Evolutionary conservation across 2,797 vertebrate species (phyloP).

Genomic region (Eulemur mongoz): DNA sequence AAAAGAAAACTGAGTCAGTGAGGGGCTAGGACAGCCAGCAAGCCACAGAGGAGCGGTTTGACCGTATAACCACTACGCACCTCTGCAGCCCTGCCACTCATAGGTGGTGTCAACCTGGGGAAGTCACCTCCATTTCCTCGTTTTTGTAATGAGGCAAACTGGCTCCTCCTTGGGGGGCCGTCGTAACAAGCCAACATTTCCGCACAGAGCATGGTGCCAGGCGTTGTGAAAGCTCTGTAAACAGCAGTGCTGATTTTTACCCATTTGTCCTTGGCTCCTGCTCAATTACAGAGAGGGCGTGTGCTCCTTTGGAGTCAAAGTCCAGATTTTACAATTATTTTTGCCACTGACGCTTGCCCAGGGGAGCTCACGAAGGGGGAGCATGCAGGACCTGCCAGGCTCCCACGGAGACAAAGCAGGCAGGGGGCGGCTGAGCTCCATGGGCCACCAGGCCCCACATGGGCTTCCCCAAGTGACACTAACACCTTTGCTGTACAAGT

Average conservation of each 20-base stretch:
- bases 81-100: not conserved
- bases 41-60: not conserved
- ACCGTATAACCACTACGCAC: accelerated
- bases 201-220: too few species aligned
- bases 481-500: not conserved
- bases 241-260: not conserved
- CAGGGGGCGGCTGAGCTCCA: not conserved
- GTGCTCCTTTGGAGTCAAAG: not conserved
- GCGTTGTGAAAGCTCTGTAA: accelerated
- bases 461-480: not conserved
- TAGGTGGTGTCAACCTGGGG: not conserved
- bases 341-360: not conserved
- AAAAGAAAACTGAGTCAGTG: not conserved
- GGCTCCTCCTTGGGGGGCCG: too few species aligned
- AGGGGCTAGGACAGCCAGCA: not conserved
- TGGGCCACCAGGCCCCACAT: too few species aligned
- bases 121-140: not conserved
- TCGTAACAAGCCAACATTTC: not conserved
- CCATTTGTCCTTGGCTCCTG: too few species aligned
- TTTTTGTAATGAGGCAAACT: not conserved
- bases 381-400: accelerated
- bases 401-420: not conserved
- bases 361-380: not conserved
- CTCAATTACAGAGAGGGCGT: not conserved
- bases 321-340: not conserved